Percentiles rank a stretch among this genome's conserved stretches.
Evolutionary conservation across 2,888 invertebrate genomes (phyloP).

Genomic region (Plebejus melissa): DNA sequence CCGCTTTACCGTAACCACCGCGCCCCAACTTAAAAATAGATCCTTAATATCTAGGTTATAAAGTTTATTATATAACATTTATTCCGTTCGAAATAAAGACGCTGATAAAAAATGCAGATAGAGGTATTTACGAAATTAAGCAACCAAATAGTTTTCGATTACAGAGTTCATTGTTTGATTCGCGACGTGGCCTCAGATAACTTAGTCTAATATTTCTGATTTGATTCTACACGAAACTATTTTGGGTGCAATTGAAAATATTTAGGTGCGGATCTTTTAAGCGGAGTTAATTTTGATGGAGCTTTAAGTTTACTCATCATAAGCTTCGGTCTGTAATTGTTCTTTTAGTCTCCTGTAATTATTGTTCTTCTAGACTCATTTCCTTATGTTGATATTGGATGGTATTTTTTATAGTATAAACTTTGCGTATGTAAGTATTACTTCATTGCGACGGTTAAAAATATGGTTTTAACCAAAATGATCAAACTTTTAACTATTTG

Average conservation of each 20-base stretch:
- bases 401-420: too few relatives aligned
- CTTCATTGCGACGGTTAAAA: too few relatives aligned
- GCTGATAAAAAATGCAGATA: slow-evolving; percentile 67
- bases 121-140: slow-evolving; percentile 69
- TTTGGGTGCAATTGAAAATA: background rate
- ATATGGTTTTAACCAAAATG: too few relatives aligned
- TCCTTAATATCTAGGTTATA: slow-evolving; percentile 45
- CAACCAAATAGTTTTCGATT: slow-evolving; percentile 70
- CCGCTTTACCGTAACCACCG: slow-evolving; percentile 41
- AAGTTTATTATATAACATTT: slow-evolving; percentile 55
- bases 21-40: slow-evolving; percentile 37
- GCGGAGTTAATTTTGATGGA: background rate
- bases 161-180: slow-evolving; percentile 69
- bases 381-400: too few relatives aligned
- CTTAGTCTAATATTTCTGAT: slow-evolving; percentile 2
- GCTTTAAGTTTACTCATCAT: background rate
- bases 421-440: too few relatives aligned
- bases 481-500: too few relatives aligned
- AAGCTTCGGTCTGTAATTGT: background rate
- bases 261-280: background rate
- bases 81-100: slow-evolving; percentile 67
- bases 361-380: too few relatives aligned
- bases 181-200: slow-evolving; percentile 42
- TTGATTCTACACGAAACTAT: background rate
- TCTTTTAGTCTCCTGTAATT: too few relatives aligned